Evolutionary conservation across 2,797 vertebrate genomes (phyloP).

Genomic region (Anolis apletophallus): DNA sequence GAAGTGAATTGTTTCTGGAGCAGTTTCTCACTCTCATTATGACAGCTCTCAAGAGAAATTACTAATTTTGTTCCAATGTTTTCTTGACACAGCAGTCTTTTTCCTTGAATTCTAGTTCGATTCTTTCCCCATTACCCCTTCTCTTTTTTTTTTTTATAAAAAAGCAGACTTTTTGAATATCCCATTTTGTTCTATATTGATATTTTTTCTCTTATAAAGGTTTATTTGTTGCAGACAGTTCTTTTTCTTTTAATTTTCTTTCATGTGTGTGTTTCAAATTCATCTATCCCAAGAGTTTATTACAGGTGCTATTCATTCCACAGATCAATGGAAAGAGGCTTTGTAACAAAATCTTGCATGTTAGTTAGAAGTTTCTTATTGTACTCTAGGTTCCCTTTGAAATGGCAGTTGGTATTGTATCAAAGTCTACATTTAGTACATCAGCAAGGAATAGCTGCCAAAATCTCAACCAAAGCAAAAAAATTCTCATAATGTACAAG

Average conservation of each 20-base stretch:
- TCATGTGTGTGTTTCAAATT: constrained; percentile 22
- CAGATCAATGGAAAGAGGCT: constrained; percentile 63
- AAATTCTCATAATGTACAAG: neutral
- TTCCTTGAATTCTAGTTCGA: constrained; percentile 61
- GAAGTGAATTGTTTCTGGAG: constrained; percentile 69
- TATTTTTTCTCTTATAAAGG: constrained; percentile 69
- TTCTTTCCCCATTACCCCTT: constrained; percentile 44
- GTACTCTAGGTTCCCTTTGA: constrained; percentile 61
- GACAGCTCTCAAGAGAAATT: constrained; percentile 71
- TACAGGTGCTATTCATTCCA: constrained; percentile 51
- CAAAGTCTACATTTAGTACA: constrained; percentile 68
- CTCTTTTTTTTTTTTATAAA: constrained; percentile 65
- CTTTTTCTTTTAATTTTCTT: constrained; percentile 44
- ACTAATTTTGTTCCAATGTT: constrained; percentile 74
- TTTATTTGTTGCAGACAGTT: constrained; percentile 48
- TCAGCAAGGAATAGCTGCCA: constrained; percentile 22
- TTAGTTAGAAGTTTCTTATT: constrained; percentile 68
- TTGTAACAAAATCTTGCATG: constrained; percentile 63
- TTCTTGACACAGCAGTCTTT: constrained; percentile 65
- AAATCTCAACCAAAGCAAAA: constrained; percentile 30
- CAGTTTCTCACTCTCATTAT: constrained; percentile 65
- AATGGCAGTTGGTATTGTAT: constrained; percentile 69
- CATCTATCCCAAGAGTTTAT: constrained; percentile 66
- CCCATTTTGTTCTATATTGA: constrained; percentile 58
- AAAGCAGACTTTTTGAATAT: constrained; percentile 55